Percentiles rank a stretch among this genome's conserved stretches.
Conservation (phyloP, 1,140 invertebrate genomes). For the Papilio glaucus region DNA sequence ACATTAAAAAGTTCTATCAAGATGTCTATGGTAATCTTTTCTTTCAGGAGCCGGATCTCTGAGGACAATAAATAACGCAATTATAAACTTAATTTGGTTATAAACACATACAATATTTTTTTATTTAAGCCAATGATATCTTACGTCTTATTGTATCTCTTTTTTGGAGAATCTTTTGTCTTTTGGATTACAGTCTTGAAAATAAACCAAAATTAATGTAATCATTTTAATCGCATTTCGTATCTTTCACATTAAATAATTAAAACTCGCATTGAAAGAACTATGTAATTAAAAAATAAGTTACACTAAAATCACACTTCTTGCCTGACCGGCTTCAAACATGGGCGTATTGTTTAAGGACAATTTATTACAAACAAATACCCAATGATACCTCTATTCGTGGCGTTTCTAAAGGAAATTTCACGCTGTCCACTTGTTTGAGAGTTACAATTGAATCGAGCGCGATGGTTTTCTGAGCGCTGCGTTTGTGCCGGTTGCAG, state of each 20-base stretch:
- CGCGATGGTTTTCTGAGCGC: conserved; percentile 53
- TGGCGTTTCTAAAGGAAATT: conserved; percentile 64
- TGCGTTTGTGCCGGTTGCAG: conserved; percentile 55
- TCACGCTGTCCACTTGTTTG: conserved; percentile 68
- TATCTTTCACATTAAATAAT: too few species aligned
- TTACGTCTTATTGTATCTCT: too few species aligned
- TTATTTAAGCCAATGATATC: too few species aligned
- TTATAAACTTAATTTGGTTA: too few species aligned
- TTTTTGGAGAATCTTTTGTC: too few species aligned
- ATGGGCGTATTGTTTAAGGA: conserved; percentile 71
- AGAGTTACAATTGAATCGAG: conserved; percentile 56
- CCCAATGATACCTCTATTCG: conserved; percentile 75
- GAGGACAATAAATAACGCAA: too few species aligned
- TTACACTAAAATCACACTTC: conserved; percentile 25
- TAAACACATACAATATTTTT: too few species aligned
- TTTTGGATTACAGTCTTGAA: too few species aligned
- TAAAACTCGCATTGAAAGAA: background rate
- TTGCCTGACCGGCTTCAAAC: conserved; percentile 50
- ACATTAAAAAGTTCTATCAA: background rate
- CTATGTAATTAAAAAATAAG: background rate
- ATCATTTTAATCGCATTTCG: too few species aligned
- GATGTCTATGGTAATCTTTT: too few species aligned
- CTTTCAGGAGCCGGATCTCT: too few species aligned
- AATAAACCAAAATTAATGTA: too few species aligned
- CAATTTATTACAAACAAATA: conserved; percentile 77